Base-by-base conservation (phyloP, 2,888 invertebrate genomes). In the Frankliniella intonsa region DNA sequence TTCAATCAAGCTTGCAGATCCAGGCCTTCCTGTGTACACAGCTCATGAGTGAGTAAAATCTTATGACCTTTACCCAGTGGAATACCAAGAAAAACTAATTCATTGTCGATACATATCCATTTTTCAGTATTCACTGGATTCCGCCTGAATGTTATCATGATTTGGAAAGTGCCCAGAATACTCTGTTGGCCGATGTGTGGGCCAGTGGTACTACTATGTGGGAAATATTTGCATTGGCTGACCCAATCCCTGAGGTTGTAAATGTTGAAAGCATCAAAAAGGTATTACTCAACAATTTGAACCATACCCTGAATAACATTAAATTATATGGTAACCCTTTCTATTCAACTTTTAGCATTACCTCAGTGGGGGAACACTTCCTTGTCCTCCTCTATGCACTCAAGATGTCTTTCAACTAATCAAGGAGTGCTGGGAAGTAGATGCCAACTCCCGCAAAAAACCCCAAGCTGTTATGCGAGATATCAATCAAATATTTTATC, bases 131-230 rank as follows among this genome's bases (percentile, higher is more conserved):
- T 3, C 95, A 96, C 85, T 98, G 97, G 97, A 92, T 97, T 86
- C 96, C 97, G 0, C 92, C 94, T 14, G 96, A 97, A 87, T 94
- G 93, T 86, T 93, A 94, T 87, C 87, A 90, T 0, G 93, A 94
- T 87, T 90, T 93, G 86, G 91, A 91, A 86, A 88, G 90, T 84
- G 94, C 94, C 19, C 92, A 91, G 86, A 89, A 90, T 14, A 93
- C 93, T 27, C 90, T 91, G 0, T 90, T 92, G 82, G 94, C 95
- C 17, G 97, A 97, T 86, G 92, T 97, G 38, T 98, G 96, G 95
- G 96, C 97, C 9, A 94, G 95, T 86, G 96, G 95, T 0, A 97
- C 97, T 7, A 97, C 97, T 0, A 87, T 97, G 25, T 97, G 97
- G 95, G 95, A 97, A 88, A 94, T 97, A 85, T 97, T 97, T 88